A percentile compares a stretch with the other conserved stretches of the same genome.
Conservation (phyloP, 2,797 vertebrate genomes). For the Oophaga sylvatica region DNA sequence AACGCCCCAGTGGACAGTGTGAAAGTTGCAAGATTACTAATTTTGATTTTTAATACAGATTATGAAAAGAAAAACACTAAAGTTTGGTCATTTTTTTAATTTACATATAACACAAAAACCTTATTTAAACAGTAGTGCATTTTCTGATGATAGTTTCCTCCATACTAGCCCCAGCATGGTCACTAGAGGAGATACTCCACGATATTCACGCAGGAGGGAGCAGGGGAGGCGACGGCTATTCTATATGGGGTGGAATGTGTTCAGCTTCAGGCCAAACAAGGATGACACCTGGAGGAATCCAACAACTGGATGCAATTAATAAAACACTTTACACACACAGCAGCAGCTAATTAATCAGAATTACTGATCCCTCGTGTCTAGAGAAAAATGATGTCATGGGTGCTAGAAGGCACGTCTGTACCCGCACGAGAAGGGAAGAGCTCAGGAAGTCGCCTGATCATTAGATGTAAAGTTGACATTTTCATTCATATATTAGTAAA, state of each 20-base stretch:
- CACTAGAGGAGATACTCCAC: background rate
- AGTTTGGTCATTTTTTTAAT: too few species aligned
- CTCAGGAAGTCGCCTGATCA: background rate
- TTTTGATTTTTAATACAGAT: too few species aligned
- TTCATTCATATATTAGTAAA: background rate
- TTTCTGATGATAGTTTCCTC: too few species aligned
- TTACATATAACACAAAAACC: too few species aligned
- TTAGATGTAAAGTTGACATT: background rate
- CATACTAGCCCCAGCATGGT: background rate
- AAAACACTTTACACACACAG: slow-evolving; percentile 1
- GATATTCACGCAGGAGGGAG: background rate
- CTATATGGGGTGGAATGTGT: slow-evolving; percentile 29
- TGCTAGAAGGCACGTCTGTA: background rate
- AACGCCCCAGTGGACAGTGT: too few species aligned
- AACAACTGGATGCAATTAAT: background rate
- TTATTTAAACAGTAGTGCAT: too few species aligned
- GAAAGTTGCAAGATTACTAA: too few species aligned
- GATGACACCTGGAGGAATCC: background rate
- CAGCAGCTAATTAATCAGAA: slow-evolving; percentile 32
- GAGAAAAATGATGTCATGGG: background rate
- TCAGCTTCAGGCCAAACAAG: slow-evolving; percentile 7
- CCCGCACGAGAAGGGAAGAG: background rate
- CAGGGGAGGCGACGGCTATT: background rate
- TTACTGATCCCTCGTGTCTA: slow-evolving; percentile 21
- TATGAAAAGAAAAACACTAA: too few species aligned